Percentiles rank a stretch among this genome's conserved stretches.
These are phyloP conservation scores for Onychostoma macrolepis DNA, from an alignment of 2,113 vertebrate species.

Conservation along the genomic window DNA sequence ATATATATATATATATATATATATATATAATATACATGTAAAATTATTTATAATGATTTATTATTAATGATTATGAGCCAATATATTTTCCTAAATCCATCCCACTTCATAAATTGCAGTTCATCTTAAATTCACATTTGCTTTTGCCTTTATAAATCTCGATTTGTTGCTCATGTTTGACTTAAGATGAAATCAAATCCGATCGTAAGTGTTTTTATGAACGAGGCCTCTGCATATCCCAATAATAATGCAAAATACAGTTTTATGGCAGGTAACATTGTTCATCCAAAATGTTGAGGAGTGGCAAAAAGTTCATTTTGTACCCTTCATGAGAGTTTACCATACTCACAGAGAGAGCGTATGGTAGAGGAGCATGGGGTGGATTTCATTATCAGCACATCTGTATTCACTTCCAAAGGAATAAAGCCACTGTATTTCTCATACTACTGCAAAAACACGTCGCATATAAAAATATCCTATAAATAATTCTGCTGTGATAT, in stretches of 20 bases:
- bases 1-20: too few species aligned
- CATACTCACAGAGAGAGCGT: constrained; percentile 4
- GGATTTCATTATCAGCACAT: constrained; percentile 42
- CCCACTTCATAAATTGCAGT: too few species aligned
- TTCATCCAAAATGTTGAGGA: neutral
- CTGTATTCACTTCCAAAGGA: constrained; percentile 46
- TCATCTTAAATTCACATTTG: neutral
- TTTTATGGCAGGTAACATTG: neutral
- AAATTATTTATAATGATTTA: too few species aligned
- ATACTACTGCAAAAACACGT: constrained; percentile 8
- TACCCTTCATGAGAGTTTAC: neutral
- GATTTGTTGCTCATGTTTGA: neutral
- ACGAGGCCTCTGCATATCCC: neutral
- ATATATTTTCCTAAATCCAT: too few species aligned
- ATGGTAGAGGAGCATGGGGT: neutral
- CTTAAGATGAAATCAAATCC: neutral
- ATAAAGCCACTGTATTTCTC: neutral
- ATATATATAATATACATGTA: too few species aligned
- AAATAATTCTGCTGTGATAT: constrained; percentile 5
- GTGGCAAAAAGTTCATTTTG: neutral
- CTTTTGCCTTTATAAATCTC: neutral
- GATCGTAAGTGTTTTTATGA: neutral
- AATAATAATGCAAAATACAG: neutral
- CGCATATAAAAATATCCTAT: constrained; percentile 27
- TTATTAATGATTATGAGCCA: too few species aligned